These are phyloP conservation scores for Mus musculus DNA, from an alignment of 2,113 vertebrate species.

Conservation along the genomic window GRCm39 chr7:115316501-115317000, in stretches of 20 bases:
- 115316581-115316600: neutral
- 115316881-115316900: too few relatives aligned
- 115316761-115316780: neutral
- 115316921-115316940: neutral
- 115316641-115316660: conserved; percentile 10
- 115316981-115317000: neutral
- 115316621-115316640: neutral
- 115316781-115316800: neutral
- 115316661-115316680: neutral
- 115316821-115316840: too few relatives aligned
- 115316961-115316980: neutral
- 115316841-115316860: too few relatives aligned
- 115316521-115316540: neutral
- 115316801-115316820: neutral
- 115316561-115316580: neutral
- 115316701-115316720: neutral
- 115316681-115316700: neutral
- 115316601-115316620: neutral
- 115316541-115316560: neutral
- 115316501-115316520: neutral
- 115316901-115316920: too few relatives aligned
- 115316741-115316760: neutral
- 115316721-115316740: neutral
- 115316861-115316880: too few relatives aligned
- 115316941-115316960: neutral